phyloP scores from a whole-genome alignment of 2,797 vertebrate genomes.

The Intellagama lesueurii region DNA sequence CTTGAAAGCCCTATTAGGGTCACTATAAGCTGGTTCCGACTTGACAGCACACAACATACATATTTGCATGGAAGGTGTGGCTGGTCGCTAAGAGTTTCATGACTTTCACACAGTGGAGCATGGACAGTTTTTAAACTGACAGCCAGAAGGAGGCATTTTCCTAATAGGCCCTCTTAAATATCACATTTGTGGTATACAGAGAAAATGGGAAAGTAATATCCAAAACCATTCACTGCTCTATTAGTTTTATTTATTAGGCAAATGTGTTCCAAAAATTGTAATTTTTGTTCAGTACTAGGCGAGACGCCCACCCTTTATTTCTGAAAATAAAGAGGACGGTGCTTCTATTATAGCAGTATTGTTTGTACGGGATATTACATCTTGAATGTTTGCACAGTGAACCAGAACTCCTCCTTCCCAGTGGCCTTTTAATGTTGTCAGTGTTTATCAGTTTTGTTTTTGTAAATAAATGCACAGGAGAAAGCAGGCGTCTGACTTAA shows the following conservation, averaged over 20 bases:
- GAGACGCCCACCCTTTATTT: conserved; percentile 41
- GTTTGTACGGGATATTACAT: conserved; percentile 66
- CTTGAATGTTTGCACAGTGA: conserved; percentile 59
- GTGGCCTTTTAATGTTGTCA: conserved; percentile 64
- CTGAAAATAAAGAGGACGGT: conserved; percentile 18
- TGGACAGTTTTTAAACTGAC: conserved; percentile 24
- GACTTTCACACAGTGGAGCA: conserved; percentile 44
- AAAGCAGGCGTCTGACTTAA: conserved; percentile 65
- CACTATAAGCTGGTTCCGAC: no score
- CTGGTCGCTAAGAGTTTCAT: conserved; percentile 26
- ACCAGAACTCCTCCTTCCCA: conserved; percentile 57
- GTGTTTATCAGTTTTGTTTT: conserved; percentile 67
- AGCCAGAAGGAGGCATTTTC: conserved; percentile 58
- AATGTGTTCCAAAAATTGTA: conserved; percentile 57
- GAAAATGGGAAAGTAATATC: conserved; percentile 52
- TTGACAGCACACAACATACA: not conserved
- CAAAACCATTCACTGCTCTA: conserved; percentile 65
- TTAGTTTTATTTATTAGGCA: conserved; percentile 69
- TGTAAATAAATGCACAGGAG: conserved; percentile 56
- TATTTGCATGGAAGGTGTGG: not conserved
- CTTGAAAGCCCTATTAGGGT: not conserved
- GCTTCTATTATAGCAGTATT: conserved; percentile 59
- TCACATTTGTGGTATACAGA: conserved; percentile 56
- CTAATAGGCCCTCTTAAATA: conserved; percentile 67
- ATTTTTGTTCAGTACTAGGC: conserved; percentile 57